Evolutionary conservation across 2,888 invertebrate genomes (phyloP).

Genomic region (Andrena hattorfiana): DNA sequence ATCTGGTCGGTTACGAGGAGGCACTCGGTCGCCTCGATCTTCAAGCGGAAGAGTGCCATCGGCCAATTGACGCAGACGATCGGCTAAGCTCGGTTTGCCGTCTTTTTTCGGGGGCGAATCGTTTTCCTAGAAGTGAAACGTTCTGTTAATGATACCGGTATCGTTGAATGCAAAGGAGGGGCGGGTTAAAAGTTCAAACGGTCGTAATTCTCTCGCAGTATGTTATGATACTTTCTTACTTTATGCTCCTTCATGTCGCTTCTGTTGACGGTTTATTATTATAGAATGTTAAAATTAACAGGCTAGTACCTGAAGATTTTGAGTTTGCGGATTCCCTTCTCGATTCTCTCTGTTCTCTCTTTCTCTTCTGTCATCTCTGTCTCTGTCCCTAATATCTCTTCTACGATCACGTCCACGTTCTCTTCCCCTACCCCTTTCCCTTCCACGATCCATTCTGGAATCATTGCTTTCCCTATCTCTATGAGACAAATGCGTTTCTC

Average conservation of each 20-base stretch:
- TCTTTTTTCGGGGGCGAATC: slow-evolving; percentile 77
- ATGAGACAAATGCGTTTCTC: slow-evolving; percentile 73
- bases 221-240: too few species aligned
- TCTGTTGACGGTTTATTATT: background rate
- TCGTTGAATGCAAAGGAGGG: too few species aligned
- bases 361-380: slow-evolving; percentile 78
- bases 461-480: slow-evolving; percentile 74
- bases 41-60: slow-evolving; percentile 82
- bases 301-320: slow-evolving; percentile 45
- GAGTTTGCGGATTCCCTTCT: slow-evolving; percentile 65
- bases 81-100: slow-evolving; percentile 82
- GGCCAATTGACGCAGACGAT: slow-evolving; percentile 83
- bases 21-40: slow-evolving; percentile 75
- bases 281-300: slow-evolving; percentile 9
- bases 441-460: slow-evolving; percentile 78
- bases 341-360: slow-evolving; percentile 78
- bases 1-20: slow-evolving; percentile 46
- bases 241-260: too few species aligned
- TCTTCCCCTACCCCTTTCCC: slow-evolving; percentile 80
- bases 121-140: slow-evolving; percentile 47
- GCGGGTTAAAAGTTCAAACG: too few species aligned
- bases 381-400: slow-evolving; percentile 79
- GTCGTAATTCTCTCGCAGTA: too few species aligned
- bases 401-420: slow-evolving; percentile 80
- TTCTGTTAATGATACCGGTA: too few species aligned